Base-by-base conservation (phyloP, 2,797 vertebrate genomes). In the Acanthurus tractus region DNA sequence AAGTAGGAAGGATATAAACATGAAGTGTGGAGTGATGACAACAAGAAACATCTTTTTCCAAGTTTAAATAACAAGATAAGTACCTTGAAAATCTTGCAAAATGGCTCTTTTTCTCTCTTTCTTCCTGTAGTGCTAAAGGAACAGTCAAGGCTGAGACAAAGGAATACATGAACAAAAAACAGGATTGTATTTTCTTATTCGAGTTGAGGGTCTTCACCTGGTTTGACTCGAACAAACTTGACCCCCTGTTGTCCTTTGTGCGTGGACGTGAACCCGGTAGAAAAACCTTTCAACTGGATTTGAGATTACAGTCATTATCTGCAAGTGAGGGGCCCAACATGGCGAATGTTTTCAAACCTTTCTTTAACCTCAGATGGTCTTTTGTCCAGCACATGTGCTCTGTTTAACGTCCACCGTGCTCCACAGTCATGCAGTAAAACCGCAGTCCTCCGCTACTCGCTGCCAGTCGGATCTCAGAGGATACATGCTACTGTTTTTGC, bases 281-380 rank as follows among this genome's bases (percentile, higher is more conserved):
- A 11, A 49, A 42, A 65, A 13, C 20, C 4, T 9, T 20, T 55
- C 15, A 46, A 5, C 23, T 13, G 7, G n/a, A 18, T 0, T 29
- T 53, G 25, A 53, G 36, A 64, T 42, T 54, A 50, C 22, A 40
- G 59, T n/a, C 18, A 52, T 14, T 29, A 54, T 3, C 66, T 61
- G 58, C 62, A 42, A 58, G 36, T 50, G 12, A 71, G 17, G 44
- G 44, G 10, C 20, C 48, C 25, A 29, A 29, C 25, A 29, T 29
- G 25, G 25, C 25, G 3, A 11, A 34, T 38, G 1, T 20, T 40
- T 53, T 22, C 1, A 14, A 63, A 6, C 9, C 11, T 70, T 14
- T 38, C 14, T 82, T 44, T 56, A 46, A 49, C 9, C 0, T 29
- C 66, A 8, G 25, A 34, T 14, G 42, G 62, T 15, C 18, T 64